Percentiles rank a stretch among this genome's conserved stretches.
Conservation (phyloP, 2,797 vertebrate genomes). For the Anguilla anguilla region DNA sequence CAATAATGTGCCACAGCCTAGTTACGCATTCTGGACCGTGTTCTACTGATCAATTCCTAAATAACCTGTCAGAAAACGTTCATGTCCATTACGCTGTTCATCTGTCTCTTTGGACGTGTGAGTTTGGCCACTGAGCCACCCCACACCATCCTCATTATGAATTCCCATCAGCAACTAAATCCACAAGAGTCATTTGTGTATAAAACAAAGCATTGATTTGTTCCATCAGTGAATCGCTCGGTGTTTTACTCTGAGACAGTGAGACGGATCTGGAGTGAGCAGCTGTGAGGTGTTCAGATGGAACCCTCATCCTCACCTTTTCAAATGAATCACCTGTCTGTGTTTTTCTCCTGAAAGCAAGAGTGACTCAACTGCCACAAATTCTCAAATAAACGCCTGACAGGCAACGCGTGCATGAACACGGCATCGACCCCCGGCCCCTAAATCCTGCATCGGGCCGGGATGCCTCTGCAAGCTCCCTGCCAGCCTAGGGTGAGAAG, state of each 20-base stretch:
- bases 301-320: neutral
- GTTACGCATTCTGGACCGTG: neutral
- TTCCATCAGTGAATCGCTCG: neutral
- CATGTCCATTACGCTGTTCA: neutral
- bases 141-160: neutral
- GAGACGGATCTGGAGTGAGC: neutral
- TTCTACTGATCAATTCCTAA: neutral
- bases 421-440: neutral
- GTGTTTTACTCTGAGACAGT: neutral
- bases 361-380: neutral
- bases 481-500: neutral
- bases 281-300: neutral
- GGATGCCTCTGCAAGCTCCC: neutral
- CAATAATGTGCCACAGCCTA: neutral
- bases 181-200: neutral
- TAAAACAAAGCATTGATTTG: neutral
- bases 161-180: neutral
- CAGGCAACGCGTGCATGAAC: neutral
- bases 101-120: too few relatives aligned
- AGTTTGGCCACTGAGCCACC: neutral
- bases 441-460: neutral
- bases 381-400: neutral
- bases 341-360: conserved; percentile 12
- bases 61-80: neutral
- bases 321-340: neutral